These are phyloP conservation scores for Sphaerodactylus townsendi DNA, from an alignment of 2,113 vertebrate species.

Conservation along the genomic window DNA sequence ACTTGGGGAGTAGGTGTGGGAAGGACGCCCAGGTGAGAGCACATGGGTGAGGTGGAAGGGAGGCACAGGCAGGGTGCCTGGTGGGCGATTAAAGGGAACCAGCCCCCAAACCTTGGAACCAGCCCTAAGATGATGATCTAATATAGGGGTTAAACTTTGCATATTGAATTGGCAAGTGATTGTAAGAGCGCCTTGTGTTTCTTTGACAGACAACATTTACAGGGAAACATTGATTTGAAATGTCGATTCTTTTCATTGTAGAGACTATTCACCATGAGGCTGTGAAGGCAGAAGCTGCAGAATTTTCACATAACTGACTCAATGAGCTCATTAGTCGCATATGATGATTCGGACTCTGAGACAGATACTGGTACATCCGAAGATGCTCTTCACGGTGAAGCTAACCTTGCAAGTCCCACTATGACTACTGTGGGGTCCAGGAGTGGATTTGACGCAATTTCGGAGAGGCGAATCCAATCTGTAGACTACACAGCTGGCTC, in stretches of 20 bases:
- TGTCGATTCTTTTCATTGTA: constrained; percentile 58
- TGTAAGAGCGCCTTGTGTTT: neutral
- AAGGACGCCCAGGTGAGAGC: too few relatives aligned
- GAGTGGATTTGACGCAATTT: neutral
- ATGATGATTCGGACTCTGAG: constrained; percentile 90
- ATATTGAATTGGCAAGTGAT: neutral
- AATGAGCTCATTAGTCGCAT: constrained; percentile 87
- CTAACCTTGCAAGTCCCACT: constrained; percentile 5
- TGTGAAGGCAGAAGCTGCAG: constrained; percentile 34
- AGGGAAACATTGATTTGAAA: constrained; percentile 40
- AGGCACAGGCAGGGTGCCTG: too few relatives aligned
- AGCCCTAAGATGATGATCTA: too few relatives aligned
- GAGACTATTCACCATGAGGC: constrained; percentile 42
- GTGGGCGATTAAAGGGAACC: too few relatives aligned
- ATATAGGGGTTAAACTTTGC: constrained; percentile 5
- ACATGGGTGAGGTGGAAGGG: too few relatives aligned
- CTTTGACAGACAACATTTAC: neutral
- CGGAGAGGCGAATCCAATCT: neutral
- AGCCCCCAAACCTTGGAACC: too few relatives aligned
- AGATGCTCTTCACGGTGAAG: neutral
- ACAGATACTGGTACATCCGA: constrained; percentile 63
- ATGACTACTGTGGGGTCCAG: neutral
- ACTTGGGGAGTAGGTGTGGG: too few relatives aligned
- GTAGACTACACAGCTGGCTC: neutral
- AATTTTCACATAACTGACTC: constrained; percentile 17